Percentiles rank a stretch among this genome's conserved stretches.
Conservation (phyloP, 2,113 vertebrate species). For the Chitala chitala region DNA sequence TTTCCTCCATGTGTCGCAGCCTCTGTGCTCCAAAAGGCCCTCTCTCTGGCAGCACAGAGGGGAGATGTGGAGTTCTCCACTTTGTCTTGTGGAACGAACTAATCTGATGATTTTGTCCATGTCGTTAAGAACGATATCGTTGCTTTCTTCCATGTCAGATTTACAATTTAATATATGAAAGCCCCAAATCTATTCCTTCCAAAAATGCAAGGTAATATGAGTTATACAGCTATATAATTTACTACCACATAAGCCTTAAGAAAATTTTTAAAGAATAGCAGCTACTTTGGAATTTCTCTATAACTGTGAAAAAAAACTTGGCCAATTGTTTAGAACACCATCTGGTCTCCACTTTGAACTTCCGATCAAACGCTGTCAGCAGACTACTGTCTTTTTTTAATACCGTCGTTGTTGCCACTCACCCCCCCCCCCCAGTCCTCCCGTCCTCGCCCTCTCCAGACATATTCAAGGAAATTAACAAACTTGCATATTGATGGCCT, state of each 20-base stretch:
- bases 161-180: conserved; percentile 9
- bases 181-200: background rate
- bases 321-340: conserved; percentile 62
- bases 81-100: no score
- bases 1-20: background rate
- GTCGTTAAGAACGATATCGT: background rate
- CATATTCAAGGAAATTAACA: conserved; percentile 47
- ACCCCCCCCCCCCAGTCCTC: background rate
- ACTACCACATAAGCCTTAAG: conserved; percentile 59
- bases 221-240: conserved; percentile 60
- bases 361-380: conserved; percentile 63
- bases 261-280: conserved; percentile 47
- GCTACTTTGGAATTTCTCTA: conserved; percentile 44
- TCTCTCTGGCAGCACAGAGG: conserved; percentile 30
- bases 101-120: background rate
- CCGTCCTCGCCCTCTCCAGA: conserved; percentile 39
- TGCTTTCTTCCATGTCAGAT: background rate
- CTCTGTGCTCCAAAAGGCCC: conserved; percentile 1
- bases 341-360: conserved; percentile 68
- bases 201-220: no score
- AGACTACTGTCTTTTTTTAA: conserved; percentile 34
- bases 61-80: background rate
- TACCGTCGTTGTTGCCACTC: background rate
- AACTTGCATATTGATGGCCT: conserved; percentile 49
- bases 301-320: conserved; percentile 52